Evolutionary conservation across 2,797 vertebrate genomes (phyloP).

Genomic region (Orestias chungarensis): DNA sequence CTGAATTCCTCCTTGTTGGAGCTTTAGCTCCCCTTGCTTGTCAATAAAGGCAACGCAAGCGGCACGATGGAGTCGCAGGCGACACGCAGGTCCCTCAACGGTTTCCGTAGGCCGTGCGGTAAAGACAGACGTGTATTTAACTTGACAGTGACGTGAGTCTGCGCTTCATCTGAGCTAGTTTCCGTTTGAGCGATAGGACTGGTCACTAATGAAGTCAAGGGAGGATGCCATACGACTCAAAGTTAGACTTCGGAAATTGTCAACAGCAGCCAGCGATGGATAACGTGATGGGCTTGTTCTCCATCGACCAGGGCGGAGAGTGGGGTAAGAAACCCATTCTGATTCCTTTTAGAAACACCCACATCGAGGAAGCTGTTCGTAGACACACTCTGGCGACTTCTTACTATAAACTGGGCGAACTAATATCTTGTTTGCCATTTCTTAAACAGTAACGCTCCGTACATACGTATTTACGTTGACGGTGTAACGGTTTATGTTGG

Average conservation of each 20-base stretch:
- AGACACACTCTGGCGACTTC: not conserved
- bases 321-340: conserved; percentile 76
- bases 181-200: conserved; percentile 7
- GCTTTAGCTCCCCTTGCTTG: conserved; percentile 54
- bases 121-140: conserved; percentile 78
- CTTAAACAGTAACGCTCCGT: fast-evolving
- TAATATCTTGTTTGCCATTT: not conserved
- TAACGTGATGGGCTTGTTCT: conserved; percentile 52
- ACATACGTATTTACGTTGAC: not conserved
- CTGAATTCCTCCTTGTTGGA: not conserved
- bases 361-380: not conserved
- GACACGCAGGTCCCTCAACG: conserved; percentile 38
- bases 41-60: not conserved
- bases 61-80: fast-evolving
- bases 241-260: conserved; percentile 67
- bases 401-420: not conserved
- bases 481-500: not conserved
- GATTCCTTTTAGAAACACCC: conserved; percentile 17
- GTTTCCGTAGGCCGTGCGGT: conserved; percentile 63
- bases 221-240: conserved; percentile 71
- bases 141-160: conserved; percentile 12
- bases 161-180: not conserved
- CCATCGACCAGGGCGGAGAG: conserved; percentile 78
- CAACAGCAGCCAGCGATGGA: conserved; percentile 54
- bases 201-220: conserved; percentile 69